phyloP scores from a whole-genome alignment of 1,140 invertebrate species.

The Drosophila eugracilis region DNA sequence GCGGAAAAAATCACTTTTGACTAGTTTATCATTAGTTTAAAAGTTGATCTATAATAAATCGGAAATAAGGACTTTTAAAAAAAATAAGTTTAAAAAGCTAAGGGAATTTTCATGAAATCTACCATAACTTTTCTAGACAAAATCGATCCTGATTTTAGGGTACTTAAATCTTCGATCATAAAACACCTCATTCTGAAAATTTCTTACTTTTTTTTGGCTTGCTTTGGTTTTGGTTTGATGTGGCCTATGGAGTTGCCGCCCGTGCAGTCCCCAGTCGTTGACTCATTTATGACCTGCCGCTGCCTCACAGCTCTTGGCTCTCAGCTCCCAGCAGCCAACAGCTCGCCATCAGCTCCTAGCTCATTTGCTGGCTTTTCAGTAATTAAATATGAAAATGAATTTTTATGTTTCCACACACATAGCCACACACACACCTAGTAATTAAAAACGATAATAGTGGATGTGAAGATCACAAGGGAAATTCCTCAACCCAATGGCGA shows the following conservation, averaged over 20 bases:
- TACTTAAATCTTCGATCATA: constrained; percentile 1
- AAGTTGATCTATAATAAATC: too few relatives aligned
- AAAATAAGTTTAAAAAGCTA: too few relatives aligned
- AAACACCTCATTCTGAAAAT: not conserved
- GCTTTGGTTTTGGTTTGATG: constrained; percentile 29
- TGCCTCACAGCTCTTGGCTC: constrained; percentile 17
- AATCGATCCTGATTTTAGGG: constrained; percentile 9
- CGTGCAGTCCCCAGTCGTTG: constrained; percentile 58
- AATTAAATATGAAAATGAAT: constrained; percentile 79
- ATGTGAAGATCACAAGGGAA: not conserved
- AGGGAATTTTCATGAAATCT: too few relatives aligned
- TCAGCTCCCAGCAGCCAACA: constrained; percentile 1
- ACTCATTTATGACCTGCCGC: constrained; percentile 75
- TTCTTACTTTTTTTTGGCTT: constrained; percentile 12
- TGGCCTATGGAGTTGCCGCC: constrained; percentile 36
- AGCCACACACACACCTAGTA: constrained; percentile 38
- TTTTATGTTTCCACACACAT: constrained; percentile 62
- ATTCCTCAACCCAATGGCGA: constrained; percentile 1
- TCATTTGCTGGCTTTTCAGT: constrained; percentile 63
- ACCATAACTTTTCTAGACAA: too few relatives aligned
- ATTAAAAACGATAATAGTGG: constrained; percentile 52
- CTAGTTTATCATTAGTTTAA: too few relatives aligned
- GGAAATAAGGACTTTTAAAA: too few relatives aligned
- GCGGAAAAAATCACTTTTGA: too few relatives aligned
- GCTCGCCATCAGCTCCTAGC: constrained; percentile 50